Evolutionary conservation across 1,140 invertebrate species (phyloP).

Genomic region (Bombus sibiricus): DNA sequence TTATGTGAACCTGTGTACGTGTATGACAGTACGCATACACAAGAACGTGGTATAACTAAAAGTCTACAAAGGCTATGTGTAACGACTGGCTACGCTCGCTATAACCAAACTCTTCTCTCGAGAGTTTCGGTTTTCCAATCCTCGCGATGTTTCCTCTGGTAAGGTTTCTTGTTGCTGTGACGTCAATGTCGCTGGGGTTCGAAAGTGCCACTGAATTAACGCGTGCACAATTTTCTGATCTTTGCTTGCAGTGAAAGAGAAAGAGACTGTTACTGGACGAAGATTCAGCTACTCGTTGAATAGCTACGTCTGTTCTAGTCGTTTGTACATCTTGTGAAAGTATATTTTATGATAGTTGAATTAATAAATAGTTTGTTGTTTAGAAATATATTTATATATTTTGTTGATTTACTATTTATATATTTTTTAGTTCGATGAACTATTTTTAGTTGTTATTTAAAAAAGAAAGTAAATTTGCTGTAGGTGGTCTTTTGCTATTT

Average conservation of each 20-base stretch:
- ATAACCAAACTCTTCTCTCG: conserved; percentile 9
- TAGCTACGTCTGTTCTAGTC: not conserved
- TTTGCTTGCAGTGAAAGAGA: not conserved
- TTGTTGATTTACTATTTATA: not conserved
- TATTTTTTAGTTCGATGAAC: no score
- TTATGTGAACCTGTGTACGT: not conserved
- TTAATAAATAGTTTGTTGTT: not conserved
- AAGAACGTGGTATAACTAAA: not conserved
- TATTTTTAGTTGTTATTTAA: no score
- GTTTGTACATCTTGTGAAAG: not conserved
- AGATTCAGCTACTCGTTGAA: not conserved
- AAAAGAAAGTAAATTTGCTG: no score
- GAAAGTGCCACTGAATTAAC: not conserved
- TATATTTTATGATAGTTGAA: not conserved
- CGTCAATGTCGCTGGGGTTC: not conserved
- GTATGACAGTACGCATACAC: no score
- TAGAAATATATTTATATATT: no score
- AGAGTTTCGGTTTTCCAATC: conserved; percentile 18
- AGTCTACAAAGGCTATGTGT: conserved; percentile 8
- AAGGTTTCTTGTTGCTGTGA: conserved; percentile 15
- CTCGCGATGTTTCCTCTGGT: not conserved
- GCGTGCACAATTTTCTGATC: not conserved
- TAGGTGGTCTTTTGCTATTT: not conserved
- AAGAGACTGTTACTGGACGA: not conserved
- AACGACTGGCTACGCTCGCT: not conserved